phyloP scores from a whole-genome alignment of 2,797 vertebrate species.

The Myoxocephalus aenaeus region DNA sequence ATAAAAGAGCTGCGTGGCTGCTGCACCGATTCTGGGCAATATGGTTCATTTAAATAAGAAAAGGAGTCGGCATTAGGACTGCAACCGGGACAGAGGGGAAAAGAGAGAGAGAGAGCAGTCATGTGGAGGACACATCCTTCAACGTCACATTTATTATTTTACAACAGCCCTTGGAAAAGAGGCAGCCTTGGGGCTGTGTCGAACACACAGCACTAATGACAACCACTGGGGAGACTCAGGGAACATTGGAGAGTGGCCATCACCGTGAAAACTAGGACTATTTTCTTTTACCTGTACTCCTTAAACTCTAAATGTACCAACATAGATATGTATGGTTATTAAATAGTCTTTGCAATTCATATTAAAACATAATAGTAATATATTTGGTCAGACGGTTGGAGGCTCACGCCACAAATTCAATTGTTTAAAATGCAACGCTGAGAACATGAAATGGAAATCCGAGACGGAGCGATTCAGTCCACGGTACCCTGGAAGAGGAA shows the following conservation, averaged over 20 bases:
- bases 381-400: slow-evolving; percentile 10
- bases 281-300: slow-evolving; percentile 35
- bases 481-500: slow-evolving; percentile 4
- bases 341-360: slow-evolving; percentile 6
- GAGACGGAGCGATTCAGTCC: slow-evolving; percentile 8
- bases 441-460: slow-evolving; percentile 19
- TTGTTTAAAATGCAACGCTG: slow-evolving; percentile 8
- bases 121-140: slow-evolving; percentile 76
- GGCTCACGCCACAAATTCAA: not conserved
- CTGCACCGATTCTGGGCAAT: slow-evolving; percentile 42
- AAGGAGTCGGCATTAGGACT: slow-evolving; percentile 40
- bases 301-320: slow-evolving; percentile 18
- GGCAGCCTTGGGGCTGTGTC: slow-evolving; percentile 57
- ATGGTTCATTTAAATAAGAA: slow-evolving; percentile 61
- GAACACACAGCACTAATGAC: slow-evolving; percentile 59
- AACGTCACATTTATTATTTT: slow-evolving; percentile 79
- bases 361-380: slow-evolving; percentile 20
- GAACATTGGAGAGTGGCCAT: slow-evolving; percentile 56
- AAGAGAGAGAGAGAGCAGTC: slow-evolving; percentile 52
- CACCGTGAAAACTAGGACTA: slow-evolving; percentile 42
- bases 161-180: slow-evolving; percentile 68
- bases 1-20: slow-evolving; percentile 45
- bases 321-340: not conserved
- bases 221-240: slow-evolving; percentile 50
- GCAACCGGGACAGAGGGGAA: not conserved